Evolutionary conservation across 2,113 vertebrate species (phyloP).

Genomic region (Cyphomyrus plagiostoma): DNA sequence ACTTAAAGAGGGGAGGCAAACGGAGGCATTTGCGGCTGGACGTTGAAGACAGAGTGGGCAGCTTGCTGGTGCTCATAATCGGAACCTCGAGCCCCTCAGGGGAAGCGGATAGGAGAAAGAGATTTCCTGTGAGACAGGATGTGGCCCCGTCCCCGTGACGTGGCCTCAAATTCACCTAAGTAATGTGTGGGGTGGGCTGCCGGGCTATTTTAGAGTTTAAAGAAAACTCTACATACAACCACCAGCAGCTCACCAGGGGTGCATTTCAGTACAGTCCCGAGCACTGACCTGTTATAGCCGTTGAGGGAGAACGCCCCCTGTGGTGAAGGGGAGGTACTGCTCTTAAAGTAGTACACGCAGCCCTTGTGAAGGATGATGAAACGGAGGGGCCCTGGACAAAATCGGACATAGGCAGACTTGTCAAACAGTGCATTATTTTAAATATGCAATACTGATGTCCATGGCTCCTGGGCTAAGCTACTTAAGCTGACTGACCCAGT

Average conservation of each 20-base stretch:
- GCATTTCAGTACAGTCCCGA: background rate
- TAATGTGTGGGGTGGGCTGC: background rate
- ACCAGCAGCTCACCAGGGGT: background rate
- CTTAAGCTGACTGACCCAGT: background rate
- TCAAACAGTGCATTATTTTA: background rate
- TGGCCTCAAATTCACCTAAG: background rate
- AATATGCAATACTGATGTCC: background rate
- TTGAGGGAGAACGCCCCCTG: constrained; percentile 94
- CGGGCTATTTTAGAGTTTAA: background rate
- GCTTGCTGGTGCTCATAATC: background rate
- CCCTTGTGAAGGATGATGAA: constrained; percentile 90
- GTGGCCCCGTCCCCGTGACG: constrained; percentile 18
- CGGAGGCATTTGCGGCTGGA: background rate
- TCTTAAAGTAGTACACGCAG: constrained; percentile 95
- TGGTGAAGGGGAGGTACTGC: constrained; percentile 81
- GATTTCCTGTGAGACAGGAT: constrained; percentile 29
- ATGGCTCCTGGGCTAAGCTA: background rate
- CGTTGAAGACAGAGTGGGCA: background rate
- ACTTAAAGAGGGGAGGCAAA: background rate
- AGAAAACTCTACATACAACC: background rate
- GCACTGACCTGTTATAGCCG: constrained; percentile 90
- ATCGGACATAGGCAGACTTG: background rate
- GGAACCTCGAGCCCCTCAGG: background rate
- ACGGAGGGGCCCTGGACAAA: constrained; percentile 81
- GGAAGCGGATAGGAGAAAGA: background rate